A percentile compares a stretch with the other conserved stretches of the same genome.
Conservation (phyloP, 1,140 invertebrate species). For the Rhagoletis zephyria region DNA sequence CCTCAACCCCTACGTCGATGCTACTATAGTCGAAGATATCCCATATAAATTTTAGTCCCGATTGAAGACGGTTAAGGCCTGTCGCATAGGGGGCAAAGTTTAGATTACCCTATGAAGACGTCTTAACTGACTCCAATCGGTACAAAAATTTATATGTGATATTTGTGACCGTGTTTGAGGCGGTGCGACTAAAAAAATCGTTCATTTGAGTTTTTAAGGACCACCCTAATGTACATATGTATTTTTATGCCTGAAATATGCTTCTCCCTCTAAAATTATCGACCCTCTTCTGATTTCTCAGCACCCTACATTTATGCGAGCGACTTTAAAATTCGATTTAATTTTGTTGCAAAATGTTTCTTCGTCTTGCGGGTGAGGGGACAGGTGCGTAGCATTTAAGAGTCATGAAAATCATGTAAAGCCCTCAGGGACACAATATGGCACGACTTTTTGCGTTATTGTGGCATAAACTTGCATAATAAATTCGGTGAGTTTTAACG, state of each 20-base stretch:
- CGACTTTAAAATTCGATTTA: constrained; percentile 46
- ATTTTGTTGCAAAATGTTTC: constrained; percentile 31
- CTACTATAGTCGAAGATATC: no score
- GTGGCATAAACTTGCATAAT: constrained; percentile 45
- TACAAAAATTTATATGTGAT: not conserved
- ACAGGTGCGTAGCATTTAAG: constrained; percentile 25
- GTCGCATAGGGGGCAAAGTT: not conserved
- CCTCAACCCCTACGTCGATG: no score
- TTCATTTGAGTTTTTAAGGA: no score
- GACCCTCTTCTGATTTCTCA: not conserved
- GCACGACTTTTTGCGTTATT: constrained; percentile 2
- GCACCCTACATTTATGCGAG: not conserved
- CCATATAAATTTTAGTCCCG: no score
- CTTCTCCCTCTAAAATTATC: not conserved
- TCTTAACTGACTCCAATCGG: no score
- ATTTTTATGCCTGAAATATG: no score
- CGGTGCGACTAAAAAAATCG: no score
- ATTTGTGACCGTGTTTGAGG: not conserved
- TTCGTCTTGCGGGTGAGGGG: not conserved
- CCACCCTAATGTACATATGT: no score
- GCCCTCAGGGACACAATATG: constrained; percentile 10
- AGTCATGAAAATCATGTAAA: constrained; percentile 44
- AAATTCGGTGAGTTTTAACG: constrained; percentile 26
- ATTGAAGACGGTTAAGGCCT: no score
- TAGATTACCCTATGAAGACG: no score